phyloP scores from a whole-genome alignment of 2,113 vertebrate species.

The Tauraco erythrolophus region DNA sequence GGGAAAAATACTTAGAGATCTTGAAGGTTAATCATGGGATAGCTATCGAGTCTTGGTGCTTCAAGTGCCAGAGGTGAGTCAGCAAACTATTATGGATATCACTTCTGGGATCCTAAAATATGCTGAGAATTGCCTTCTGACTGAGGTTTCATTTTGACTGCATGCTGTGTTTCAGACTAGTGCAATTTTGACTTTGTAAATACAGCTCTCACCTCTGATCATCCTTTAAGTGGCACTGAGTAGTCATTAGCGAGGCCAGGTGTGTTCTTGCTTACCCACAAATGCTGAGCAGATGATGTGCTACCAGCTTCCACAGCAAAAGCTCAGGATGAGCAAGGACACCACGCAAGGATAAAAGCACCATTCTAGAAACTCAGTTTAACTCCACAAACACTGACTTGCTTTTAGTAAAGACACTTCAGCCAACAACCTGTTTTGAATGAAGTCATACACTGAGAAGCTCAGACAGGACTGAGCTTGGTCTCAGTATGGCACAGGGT shows the following conservation, averaged over 20 bases:
- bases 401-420: neutral
- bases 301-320: conserved; percentile 32
- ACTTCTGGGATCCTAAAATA: neutral
- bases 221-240: conserved; percentile 25
- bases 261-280: conserved; percentile 46
- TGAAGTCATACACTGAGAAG: neutral
- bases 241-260: conserved; percentile 51
- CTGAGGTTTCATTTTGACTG: neutral
- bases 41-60: neutral
- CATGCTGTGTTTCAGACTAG: neutral
- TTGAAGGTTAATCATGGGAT: neutral
- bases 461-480: neutral
- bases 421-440: neutral
- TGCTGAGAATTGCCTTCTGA: neutral
- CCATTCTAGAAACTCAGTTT: neutral
- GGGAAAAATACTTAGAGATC: neutral
- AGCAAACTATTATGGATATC: neutral
- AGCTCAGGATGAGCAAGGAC: neutral
- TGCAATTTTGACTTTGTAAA: conserved; percentile 17
- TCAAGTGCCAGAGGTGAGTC: neutral
- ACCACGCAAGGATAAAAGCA: neutral
- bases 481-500: neutral
- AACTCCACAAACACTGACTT: neutral
- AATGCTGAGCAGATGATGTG: conserved; percentile 14
- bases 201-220: neutral